Base-by-base conservation (phyloP, 2,888 invertebrate species). In the Gari tellinella region DNA sequence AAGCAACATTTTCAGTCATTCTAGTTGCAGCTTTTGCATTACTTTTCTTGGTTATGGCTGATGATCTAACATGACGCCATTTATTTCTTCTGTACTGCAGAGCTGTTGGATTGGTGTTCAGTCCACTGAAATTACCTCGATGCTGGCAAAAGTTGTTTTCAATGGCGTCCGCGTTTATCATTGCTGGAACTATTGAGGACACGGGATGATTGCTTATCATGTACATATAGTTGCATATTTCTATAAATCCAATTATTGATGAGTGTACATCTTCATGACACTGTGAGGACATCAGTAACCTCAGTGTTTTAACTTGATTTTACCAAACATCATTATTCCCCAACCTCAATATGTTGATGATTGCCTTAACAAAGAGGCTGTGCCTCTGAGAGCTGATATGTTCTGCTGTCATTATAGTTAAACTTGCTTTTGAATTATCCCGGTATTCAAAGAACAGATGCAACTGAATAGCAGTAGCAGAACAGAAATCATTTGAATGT, bases 21-120 rank as follows among this genome's bases (percentile, higher is more conserved):
- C 40, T 40, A 40, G 15, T 40, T 40, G 15, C 15, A 12, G 10
- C 40, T 40, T 14, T 40, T 40, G 40, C 40, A 40, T 40, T 40
- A 40, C 40, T 40, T 40, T 40, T 40, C 15, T 40, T 40, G 15
- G 53, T 7, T 41, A 8, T 15, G 43, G 26, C 26, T 37, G 19
- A 19, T 62, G 53, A 3, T 45, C 62, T 14, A 62, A 12, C 25
- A 62, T 43, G 21, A 62, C 49, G 14, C 49, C 31, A 31, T 63
- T 63, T 67, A 43, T 63, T 64, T 40, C 58, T 23, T 37, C 52
- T 31, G 23, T 76, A 76, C 26, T 76, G 67, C 4, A 65, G 56
- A 4, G 69, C 66, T 12, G 70, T 72, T 21, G 75, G 75, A 46
- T 63, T 63, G 12, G 53, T 53, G 31, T 53, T 63, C 43, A 45